Evolutionary conservation across 2,797 vertebrate genomes (phyloP), one percentile per base, ranked within the genome.

Genomic region (Cyprinodon diabolis): DNA sequence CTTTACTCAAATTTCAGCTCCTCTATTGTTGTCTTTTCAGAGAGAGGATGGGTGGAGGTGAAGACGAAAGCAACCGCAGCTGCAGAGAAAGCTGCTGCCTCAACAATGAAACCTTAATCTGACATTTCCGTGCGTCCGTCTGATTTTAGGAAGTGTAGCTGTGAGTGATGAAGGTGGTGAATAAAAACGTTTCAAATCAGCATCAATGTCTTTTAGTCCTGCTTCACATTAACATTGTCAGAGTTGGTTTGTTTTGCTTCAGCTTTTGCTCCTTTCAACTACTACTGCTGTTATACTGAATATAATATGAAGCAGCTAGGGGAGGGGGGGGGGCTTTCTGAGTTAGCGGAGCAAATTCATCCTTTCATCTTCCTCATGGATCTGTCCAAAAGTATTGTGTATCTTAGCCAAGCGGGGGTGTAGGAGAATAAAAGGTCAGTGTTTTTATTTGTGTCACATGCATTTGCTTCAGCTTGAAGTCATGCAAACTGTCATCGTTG

Each of bases 81-180:
- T 21, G 19, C 47, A 12, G 55, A 52, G 6, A 76, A 57, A 63
- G 47, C 55, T 60, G 73, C 57, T 47, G 19, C 57, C 55, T 47
- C 65, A 71, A 82, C 62, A 69, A 68, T 25, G 17, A 67, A 81
- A 79, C 45, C 74, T 79, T 74, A 25, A 84, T 74, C 5, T 25
- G 81, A 84, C 83, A 86, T 84, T 80, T 74, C 51, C 21, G 60
- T 52, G 68, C 69, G 14, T 68, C 58, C 72, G 58, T 82, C 67
- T 57, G 0, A 25, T 54, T 69, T 56, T 23, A 13, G 4, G 30
- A n/a, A 17, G 48, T 71, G 60, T 49, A 66, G 21, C 57, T 71
- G 62, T 49, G 78, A 72, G 10, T 56, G 56, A 77, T 0, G 3
- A 73, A 55, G 43, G 25, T 57, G 47, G 19, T n/a, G 14, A 69